A percentile compares a stretch with the other conserved stretches of the same genome.
phyloP scores from a whole-genome alignment of 2,797 vertebrate genomes.

The Coregonus suidteri region DNA sequence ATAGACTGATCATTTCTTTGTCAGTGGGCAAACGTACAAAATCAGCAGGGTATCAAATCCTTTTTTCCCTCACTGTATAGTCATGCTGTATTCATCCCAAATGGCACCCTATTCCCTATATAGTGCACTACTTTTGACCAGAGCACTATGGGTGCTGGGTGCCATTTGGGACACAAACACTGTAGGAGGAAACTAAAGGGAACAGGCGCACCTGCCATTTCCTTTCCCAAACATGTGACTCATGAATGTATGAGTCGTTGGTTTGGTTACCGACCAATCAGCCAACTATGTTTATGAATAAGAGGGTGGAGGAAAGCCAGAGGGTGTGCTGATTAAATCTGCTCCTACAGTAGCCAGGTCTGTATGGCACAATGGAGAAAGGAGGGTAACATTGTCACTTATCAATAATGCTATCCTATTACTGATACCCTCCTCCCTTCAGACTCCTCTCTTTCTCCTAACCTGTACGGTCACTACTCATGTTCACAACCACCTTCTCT shows the following conservation, averaged over 20 bases:
- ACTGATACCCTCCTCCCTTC: conserved; percentile 11
- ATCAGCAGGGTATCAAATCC: too few species aligned
- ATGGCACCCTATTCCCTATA: too few species aligned
- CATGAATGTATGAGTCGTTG: neutral
- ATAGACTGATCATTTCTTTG: too few species aligned
- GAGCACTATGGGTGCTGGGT: too few species aligned
- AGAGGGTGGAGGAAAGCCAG: conserved; percentile 33
- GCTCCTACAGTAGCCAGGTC: conserved; percentile 24
- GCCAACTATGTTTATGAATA: conserved; percentile 44
- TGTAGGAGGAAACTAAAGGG: neutral
- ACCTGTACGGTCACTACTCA: conserved; percentile 13
- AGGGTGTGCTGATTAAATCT: conserved; percentile 49
- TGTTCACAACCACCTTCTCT: neutral
- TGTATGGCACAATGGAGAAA: neutral
- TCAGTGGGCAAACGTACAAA: too few species aligned
- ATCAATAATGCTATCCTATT: neutral
- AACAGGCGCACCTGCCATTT: neutral
- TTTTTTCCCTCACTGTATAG: too few species aligned
- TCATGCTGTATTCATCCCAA: too few species aligned
- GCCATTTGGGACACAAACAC: neutral
- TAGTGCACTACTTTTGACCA: too few species aligned
- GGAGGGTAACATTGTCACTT: conserved; percentile 32
- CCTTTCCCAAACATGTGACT: neutral
- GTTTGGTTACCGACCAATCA: conserved; percentile 38
- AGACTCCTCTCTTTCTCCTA: conserved; percentile 34